Evolutionary conservation across 30 jellyfish, hydroid and myxozoan genomes (phyloP).

Genomic region (Morbakka virulenta): DNA sequence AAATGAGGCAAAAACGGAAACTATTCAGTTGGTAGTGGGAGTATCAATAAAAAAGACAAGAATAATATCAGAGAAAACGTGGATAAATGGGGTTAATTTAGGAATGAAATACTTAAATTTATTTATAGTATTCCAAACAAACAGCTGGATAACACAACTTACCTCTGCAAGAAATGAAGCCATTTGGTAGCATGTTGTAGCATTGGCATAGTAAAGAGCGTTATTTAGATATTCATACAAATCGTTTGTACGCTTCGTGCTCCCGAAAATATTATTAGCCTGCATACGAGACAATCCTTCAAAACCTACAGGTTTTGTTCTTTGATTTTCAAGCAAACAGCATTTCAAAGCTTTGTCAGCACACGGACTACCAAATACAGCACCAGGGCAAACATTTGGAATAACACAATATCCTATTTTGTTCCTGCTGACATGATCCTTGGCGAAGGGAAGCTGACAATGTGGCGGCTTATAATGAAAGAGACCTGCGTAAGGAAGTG

Average conservation of each 20-base stretch:
- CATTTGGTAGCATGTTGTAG: conserved; percentile 36
- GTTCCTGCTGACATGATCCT: too few species aligned
- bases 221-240: conserved; percentile 2
- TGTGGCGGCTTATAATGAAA: too few species aligned
- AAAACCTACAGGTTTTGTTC: neutral
- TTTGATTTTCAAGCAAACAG: conserved; percentile 50
- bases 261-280: conserved; percentile 3
- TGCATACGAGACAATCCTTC: neutral
- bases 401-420: conserved; percentile 40
- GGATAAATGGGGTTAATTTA: too few species aligned
- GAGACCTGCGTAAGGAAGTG: too few species aligned
- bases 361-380: conserved; percentile 26
- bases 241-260: conserved; percentile 6
- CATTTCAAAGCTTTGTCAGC: conserved; percentile 5
- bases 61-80: too few species aligned
- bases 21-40: too few species aligned
- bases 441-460: too few species aligned
- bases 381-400: conserved; percentile 53
- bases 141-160: too few species aligned
- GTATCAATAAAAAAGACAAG: too few species aligned
- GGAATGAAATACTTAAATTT: too few species aligned
- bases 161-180: conserved; percentile 55
- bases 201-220: conserved; percentile 11
- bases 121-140: too few species aligned
- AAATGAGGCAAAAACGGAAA: too few species aligned